These are phyloP conservation scores for Chaetophractus vellerosus DNA, from an alignment of 2,797 vertebrate genomes.

Conservation along the genomic window DNA sequence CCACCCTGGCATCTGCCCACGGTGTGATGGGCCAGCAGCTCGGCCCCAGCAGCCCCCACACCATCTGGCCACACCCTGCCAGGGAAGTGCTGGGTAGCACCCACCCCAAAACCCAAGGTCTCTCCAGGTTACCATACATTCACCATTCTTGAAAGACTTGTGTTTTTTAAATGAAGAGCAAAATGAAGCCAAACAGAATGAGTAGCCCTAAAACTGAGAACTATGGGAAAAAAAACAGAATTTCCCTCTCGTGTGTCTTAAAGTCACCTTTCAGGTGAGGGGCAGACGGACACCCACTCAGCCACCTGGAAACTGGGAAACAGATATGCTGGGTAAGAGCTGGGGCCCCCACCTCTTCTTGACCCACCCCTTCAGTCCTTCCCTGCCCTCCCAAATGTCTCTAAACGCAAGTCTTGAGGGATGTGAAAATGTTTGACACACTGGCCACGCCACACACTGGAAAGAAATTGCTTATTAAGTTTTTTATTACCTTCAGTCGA, in stretches of 20 bases:
- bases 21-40: not conserved
- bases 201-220: not conserved
- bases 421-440: not conserved
- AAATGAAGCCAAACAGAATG: not conserved
- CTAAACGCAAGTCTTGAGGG: not conserved
- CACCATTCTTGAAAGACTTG: not conserved
- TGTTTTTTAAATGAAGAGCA: slow-evolving; percentile 15
- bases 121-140: not conserved
- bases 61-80: not conserved
- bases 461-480: not conserved
- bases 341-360: no score
- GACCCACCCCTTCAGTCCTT: not conserved
- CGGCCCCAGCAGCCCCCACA: not conserved
- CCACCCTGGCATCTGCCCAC: not conserved
- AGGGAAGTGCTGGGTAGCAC: not conserved
- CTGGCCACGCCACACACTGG: not conserved
- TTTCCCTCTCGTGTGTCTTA: no score
- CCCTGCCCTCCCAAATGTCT: not conserved
- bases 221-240: no score
- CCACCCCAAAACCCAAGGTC: not conserved
- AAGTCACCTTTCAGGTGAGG: no score
- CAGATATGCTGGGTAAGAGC: not conserved
- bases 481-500: slow-evolving; percentile 52
- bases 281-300: not conserved
- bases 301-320: not conserved